These are phyloP conservation scores for Pangasianodon gigas DNA, from an alignment of 2,113 vertebrate genomes.

Conservation along the genomic window DNA sequence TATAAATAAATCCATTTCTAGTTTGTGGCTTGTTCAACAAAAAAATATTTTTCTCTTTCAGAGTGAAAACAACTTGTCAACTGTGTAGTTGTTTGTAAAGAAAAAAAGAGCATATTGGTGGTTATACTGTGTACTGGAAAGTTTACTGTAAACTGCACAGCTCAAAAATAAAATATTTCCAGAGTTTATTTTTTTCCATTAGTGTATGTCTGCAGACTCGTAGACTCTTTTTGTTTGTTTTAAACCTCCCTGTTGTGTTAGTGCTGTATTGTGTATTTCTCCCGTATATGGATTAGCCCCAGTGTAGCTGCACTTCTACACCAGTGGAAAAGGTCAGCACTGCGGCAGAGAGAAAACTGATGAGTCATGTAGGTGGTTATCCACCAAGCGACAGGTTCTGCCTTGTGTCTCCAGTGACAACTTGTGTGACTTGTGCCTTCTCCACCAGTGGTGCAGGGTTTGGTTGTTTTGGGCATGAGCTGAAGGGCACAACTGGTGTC, in stretches of 20 bases:
- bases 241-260: not conserved
- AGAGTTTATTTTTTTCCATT: too few relatives aligned
- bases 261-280: not conserved
- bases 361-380: conserved; percentile 45
- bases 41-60: not conserved
- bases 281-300: not conserved
- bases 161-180: not conserved
- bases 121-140: not conserved
- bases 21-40: not conserved
- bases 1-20: not conserved
- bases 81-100: not conserved
- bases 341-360: conserved; percentile 46
- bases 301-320: conserved; percentile 22
- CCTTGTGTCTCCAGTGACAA: not conserved
- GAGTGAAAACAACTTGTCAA: not conserved
- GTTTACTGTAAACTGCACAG: not conserved
- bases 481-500: not conserved
- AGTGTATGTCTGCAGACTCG: not conserved
- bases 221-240: not conserved
- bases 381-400: conserved; percentile 4
- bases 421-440: not conserved
- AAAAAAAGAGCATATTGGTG: not conserved
- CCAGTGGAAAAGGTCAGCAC: conserved; percentile 39
- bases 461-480: not conserved
- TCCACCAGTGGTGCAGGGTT: not conserved